Base-by-base conservation (phyloP, 1,140 invertebrate species). In the Caenorhabditis inopinata region DNA sequence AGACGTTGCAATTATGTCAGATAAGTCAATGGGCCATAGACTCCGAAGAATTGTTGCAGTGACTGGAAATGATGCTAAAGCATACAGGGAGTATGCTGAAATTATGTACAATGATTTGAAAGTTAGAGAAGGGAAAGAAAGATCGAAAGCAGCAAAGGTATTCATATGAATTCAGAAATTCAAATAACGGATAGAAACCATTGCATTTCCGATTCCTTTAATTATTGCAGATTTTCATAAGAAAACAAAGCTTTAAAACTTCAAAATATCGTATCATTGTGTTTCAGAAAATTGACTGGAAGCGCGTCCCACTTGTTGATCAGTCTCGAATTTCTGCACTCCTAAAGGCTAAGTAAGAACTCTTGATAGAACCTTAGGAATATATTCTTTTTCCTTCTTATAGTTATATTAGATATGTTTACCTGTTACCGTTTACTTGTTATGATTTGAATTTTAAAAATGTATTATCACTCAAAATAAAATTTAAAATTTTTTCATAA, bases 11-110 rank as follows among this genome's bases (percentile, higher is more conserved):
- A 68, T 68, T 11, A 38, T 68, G 32, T 68, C 58, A 2, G 58
- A 68, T 42, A 68, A 68, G 27, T 68, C 58, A 21, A 68, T 68
- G 58, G 58, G 58, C 23, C 58, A 68, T 18, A n/a, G n/a, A 9
- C 58, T 68, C 38, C 58, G 58, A 42, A 35, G 58, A 42, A 68
- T 68, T 21, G 21, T 68, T 38, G 58, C 32, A 18, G 16, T 68
- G n/a, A 68, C 58, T 68, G 58, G 58, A 1, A 25, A 68, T n/a
- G 53, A 58, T 32, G 53, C 53, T 0, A 3, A 29, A n/a, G 23
- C 9, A 6, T 58, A 29, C 16, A 29, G 53, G n/a, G 27, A 58
- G 7, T 58, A 58, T 32, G 14, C 53, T 16, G 16, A 58, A 14
- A n/a, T 4, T 3, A 9, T 32, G 14, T 58, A 32, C 23, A 7